phyloP scores from a whole-genome alignment of 2,797 vertebrate species.

The Heteromormyrus szaboi region DNA sequence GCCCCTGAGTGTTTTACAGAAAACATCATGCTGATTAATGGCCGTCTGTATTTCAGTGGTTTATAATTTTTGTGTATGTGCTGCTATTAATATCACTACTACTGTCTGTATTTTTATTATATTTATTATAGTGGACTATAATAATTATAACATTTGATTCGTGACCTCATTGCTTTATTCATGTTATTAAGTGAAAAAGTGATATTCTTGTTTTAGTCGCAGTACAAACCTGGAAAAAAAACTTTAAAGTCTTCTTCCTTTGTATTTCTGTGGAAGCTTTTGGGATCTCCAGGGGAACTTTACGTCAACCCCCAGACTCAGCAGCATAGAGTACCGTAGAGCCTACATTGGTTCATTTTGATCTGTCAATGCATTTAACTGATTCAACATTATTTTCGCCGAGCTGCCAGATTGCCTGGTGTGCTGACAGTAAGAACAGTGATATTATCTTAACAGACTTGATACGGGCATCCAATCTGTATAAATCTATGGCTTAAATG shows the following conservation, averaged over 20 bases:
- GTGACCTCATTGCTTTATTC: background rate
- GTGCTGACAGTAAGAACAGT: background rate
- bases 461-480: background rate
- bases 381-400: background rate
- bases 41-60: background rate
- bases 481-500: background rate
- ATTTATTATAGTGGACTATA: background rate
- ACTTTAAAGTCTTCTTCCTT: background rate
- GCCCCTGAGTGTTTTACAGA: conserved; percentile 57
- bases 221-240: background rate
- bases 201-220: background rate
- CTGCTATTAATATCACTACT: background rate
- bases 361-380: background rate
- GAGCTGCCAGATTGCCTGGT: background rate
- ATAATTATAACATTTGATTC: background rate
- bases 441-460: background rate
- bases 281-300: background rate
- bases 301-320: background rate
- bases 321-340: background rate
- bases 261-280: background rate
- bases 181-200: background rate
- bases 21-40: conserved; percentile 24
- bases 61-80: background rate
- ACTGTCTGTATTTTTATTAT: background rate
- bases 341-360: background rate